Evolutionary conservation across 2,888 invertebrate species (phyloP).

Genomic region (Melipona bicolor): DNA sequence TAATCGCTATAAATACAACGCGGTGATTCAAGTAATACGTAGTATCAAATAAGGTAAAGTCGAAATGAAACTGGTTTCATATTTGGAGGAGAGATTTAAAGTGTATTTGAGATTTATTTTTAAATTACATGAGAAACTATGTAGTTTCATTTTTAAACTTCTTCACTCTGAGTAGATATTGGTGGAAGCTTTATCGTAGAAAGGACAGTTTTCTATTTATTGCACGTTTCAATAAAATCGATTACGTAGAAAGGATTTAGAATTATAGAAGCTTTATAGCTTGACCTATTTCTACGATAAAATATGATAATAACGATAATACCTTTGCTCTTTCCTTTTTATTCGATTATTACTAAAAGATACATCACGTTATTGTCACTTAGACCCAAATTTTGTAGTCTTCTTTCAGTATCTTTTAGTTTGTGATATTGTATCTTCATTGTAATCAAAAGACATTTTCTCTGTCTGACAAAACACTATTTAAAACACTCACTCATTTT

Average conservation of each 20-base stretch:
- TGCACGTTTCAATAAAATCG: neutral
- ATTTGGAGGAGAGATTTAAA: neutral
- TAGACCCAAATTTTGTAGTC: neutral
- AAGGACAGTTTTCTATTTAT: neutral
- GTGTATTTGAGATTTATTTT: neutral
- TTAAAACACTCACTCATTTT: neutral
- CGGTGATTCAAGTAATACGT: too few species aligned
- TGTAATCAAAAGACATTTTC: neutral
- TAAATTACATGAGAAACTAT: neutral
- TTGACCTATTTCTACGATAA: slow-evolving; percentile 11
- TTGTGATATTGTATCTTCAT: neutral
- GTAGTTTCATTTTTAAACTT: neutral
- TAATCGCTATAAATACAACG: neutral
- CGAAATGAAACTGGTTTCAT: neutral
- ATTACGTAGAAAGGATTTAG: neutral
- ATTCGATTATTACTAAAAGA: neutral
- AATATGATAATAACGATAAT: neutral
- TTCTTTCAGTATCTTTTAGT: neutral
- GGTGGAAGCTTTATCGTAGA: neutral
- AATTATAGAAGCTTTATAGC: slow-evolving; percentile 8
- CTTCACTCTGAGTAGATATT: neutral
- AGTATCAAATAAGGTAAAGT: neutral
- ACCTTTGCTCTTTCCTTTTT: neutral
- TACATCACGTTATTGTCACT: too few species aligned
- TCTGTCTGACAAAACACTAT: too few species aligned